phyloP scores from a whole-genome alignment of 2,888 invertebrate species.

The Shargacucullia verbasci region DNA sequence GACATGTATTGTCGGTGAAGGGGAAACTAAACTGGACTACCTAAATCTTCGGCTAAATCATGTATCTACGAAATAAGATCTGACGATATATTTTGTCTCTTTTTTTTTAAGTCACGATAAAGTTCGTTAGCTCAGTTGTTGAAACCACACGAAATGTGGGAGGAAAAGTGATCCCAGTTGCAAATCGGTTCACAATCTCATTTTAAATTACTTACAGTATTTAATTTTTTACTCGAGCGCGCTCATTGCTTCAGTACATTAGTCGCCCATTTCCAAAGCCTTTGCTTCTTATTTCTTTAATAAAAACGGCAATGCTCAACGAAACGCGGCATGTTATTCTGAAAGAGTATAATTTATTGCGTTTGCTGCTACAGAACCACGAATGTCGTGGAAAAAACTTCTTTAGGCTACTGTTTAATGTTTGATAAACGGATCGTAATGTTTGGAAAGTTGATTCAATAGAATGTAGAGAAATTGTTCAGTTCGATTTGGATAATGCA shows the following conservation, averaged over 20 bases:
- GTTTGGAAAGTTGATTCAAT: slow-evolving; percentile 6
- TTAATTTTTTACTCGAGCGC: slow-evolving; percentile 28
- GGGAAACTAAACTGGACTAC: too few species aligned
- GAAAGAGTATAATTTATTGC: slow-evolving; percentile 76
- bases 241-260: slow-evolving; percentile 69
- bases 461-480: background rate
- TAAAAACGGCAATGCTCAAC: slow-evolving; percentile 62
- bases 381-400: slow-evolving; percentile 64
- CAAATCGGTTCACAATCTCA: slow-evolving; percentile 28
- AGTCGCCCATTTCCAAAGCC: slow-evolving; percentile 60
- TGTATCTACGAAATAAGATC: too few species aligned
- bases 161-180: slow-evolving; percentile 7
- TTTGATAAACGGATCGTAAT: slow-evolving; percentile 44
- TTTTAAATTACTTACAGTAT: slow-evolving; percentile 15
- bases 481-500: slow-evolving; percentile 4
- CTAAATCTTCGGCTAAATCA: too few species aligned
- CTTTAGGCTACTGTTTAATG: slow-evolving; percentile 46
- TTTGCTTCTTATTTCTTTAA: slow-evolving; percentile 61
- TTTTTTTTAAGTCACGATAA: too few species aligned
- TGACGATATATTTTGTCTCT: too few species aligned
- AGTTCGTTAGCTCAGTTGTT: background rate
- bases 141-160: background rate
- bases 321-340: slow-evolving; percentile 67
- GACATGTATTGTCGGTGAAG: too few species aligned
- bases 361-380: slow-evolving; percentile 60